Evolutionary conservation across 2,113 vertebrate species (phyloP).

Genomic region (Anser brachyrhynchus): DNA sequence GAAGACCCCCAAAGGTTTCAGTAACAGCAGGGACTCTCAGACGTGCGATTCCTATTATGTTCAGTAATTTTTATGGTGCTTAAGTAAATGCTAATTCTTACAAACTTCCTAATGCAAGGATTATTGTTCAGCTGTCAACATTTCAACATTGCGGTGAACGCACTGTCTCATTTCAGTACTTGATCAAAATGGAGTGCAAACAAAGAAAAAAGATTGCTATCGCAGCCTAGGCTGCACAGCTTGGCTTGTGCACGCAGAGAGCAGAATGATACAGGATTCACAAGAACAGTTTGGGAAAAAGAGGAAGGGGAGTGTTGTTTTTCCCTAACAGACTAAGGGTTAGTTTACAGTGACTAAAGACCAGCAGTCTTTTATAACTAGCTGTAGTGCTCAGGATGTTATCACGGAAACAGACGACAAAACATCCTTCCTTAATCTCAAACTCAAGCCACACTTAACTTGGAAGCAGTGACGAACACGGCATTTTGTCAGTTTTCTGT

Average conservation of each 20-base stretch:
- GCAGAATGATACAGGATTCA: not conserved
- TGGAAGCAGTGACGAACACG: not conserved
- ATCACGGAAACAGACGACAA: constrained; percentile 70
- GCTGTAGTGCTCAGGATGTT: constrained; percentile 57
- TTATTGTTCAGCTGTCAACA: not conserved
- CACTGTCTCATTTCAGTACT: not conserved
- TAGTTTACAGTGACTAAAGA: constrained; percentile 29
- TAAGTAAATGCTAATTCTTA: not conserved
- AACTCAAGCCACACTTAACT: not conserved
- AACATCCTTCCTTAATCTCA: constrained; percentile 71
- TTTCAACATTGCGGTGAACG: not conserved
- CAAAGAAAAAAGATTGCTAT: not conserved
- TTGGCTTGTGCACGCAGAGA: not conserved
- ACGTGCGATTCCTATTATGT: not conserved
- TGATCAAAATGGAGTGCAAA: not conserved
- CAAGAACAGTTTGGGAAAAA: constrained; percentile 31
- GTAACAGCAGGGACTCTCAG: not conserved
- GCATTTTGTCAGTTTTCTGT: not conserved
- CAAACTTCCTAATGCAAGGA: not conserved
- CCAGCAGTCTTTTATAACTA: not conserved
- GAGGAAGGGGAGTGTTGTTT: constrained; percentile 48
- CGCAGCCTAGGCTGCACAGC: not conserved
- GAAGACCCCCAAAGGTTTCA: not conserved
- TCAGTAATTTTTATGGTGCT: not conserved
- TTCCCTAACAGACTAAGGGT: not conserved